Conservation (phyloP, 2,797 vertebrate genomes). For the Graptemys geographica region DNA sequence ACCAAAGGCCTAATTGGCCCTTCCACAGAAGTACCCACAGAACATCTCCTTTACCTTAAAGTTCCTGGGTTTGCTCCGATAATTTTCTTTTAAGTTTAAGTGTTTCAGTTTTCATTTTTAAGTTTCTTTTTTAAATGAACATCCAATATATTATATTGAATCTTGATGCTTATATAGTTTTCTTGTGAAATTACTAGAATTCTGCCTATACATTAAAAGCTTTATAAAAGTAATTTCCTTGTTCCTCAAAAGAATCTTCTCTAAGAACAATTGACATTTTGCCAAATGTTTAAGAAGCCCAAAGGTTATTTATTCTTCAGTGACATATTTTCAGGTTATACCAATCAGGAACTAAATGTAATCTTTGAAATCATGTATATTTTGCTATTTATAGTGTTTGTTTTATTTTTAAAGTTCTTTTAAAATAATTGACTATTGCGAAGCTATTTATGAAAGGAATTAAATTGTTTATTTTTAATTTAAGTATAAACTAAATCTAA, state of each 20-base stretch:
- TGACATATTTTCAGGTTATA: slow-evolving; percentile 37
- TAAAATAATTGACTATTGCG: slow-evolving; percentile 54
- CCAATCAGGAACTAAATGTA: slow-evolving; percentile 50
- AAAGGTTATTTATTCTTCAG: slow-evolving; percentile 69
- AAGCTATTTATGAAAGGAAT: slow-evolving; percentile 72
- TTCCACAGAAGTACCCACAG: background rate
- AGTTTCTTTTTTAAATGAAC: background rate
- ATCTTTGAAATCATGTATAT: slow-evolving; percentile 67
- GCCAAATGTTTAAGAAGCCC: slow-evolving; percentile 64
- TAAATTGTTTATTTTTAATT: slow-evolving; percentile 19
- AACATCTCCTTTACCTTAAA: background rate
- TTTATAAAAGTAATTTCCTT: slow-evolving; percentile 45
- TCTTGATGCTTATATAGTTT: background rate
- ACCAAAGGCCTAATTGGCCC: background rate
- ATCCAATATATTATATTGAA: background rate
- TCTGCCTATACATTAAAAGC: slow-evolving; percentile 20
- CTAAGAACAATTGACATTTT: slow-evolving; percentile 40
- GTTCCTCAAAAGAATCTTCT: slow-evolving; percentile 32
- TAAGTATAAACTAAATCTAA: slow-evolving; percentile 38
- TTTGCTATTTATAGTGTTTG: slow-evolving; percentile 72
- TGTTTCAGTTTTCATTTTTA: background rate
- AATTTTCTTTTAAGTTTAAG: background rate
- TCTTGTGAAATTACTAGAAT: slow-evolving; percentile 18
- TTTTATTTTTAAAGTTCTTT: slow-evolving; percentile 53
- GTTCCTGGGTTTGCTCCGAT: slow-evolving; percentile 1